Evolutionary conservation across 2,888 invertebrate species (phyloP).

Genomic region (Diadromus collaris): DNA sequence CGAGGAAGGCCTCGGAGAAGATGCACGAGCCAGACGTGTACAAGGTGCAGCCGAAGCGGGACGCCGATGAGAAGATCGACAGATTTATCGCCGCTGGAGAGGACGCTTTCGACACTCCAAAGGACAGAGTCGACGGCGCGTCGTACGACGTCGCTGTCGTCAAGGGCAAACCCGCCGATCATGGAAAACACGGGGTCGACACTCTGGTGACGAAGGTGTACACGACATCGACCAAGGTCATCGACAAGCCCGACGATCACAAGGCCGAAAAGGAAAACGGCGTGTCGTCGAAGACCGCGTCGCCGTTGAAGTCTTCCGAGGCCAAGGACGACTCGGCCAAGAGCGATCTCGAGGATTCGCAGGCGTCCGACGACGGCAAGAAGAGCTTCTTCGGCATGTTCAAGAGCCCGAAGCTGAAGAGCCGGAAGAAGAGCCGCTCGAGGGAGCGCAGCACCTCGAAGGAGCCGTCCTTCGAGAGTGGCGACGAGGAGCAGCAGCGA

Average conservation of each 20-base stretch:
- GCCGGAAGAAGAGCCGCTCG: constrained; percentile 73
- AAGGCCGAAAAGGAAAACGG: constrained; percentile 49
- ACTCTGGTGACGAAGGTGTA: constrained; percentile 42
- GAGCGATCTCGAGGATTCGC: constrained; percentile 57
- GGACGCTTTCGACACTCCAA: constrained; percentile 66
- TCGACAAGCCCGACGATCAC: constrained; percentile 33
- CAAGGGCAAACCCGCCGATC: constrained; percentile 39
- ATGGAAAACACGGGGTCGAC: constrained; percentile 39
- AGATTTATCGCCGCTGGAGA: constrained; percentile 61
- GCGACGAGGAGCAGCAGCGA: constrained; percentile 63
- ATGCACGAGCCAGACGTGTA: constrained; percentile 59
- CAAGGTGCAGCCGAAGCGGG: constrained; percentile 22
- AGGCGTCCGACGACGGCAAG: constrained; percentile 65
- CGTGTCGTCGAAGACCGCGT: constrained; percentile 18
- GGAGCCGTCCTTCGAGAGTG: constrained; percentile 69
- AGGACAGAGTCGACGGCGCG: constrained; percentile 68
- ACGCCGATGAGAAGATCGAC: constrained; percentile 39
- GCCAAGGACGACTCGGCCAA: constrained; percentile 47
- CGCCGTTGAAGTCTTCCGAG: constrained; percentile 20
- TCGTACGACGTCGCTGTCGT: constrained; percentile 68
- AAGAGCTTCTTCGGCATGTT: constrained; percentile 75
- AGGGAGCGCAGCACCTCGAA: constrained; percentile 71
- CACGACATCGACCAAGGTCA: constrained; percentile 43
- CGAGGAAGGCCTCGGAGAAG: constrained; percentile 69
- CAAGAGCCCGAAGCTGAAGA: constrained; percentile 72